Evolutionary conservation across 2,888 invertebrate species (phyloP).

Genomic region (Drosophila anomalata): DNA sequence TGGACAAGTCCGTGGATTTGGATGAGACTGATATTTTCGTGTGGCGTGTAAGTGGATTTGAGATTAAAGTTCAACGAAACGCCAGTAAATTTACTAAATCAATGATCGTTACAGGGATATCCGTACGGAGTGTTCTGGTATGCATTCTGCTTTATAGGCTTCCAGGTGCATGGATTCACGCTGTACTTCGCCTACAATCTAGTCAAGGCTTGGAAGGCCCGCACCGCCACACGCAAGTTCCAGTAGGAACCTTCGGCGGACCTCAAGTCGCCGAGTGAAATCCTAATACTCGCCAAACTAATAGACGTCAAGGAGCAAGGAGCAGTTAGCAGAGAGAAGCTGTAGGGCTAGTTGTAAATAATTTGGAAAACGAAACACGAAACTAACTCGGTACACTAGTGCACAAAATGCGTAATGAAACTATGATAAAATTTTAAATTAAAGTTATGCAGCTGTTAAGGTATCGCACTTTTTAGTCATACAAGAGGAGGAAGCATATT

Average conservation of each 20-base stretch:
- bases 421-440: constrained; percentile 42
- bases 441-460: constrained; percentile 66
- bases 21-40: constrained; percentile 88
- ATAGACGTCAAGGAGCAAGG: constrained; percentile 29
- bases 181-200: constrained; percentile 93
- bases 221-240: constrained; percentile 88
- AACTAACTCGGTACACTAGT: constrained; percentile 57
- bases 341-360: constrained; percentile 74
- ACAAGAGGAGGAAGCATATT: constrained; percentile 37
- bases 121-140: constrained; percentile 97
- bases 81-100: not conserved
- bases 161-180: constrained; percentile 95
- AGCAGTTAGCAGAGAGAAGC: constrained; percentile 51
- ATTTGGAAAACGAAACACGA: constrained; percentile 54
- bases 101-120: constrained; percentile 87
- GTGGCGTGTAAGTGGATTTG: constrained; percentile 89
- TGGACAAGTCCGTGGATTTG: constrained; percentile 85
- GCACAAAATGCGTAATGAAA: constrained; percentile 54
- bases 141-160: constrained; percentile 92
- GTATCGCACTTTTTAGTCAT: constrained; percentile 61
- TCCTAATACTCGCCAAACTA: constrained; percentile 77
- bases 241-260: constrained; percentile 84
- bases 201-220: constrained; percentile 92
- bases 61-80: not conserved
- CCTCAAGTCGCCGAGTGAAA: constrained; percentile 27